Percentiles rank a stretch among this genome's conserved stretches.
phyloP scores from a whole-genome alignment of 2,888 invertebrate genomes.

The Acanthacorydalis orientalis region DNA sequence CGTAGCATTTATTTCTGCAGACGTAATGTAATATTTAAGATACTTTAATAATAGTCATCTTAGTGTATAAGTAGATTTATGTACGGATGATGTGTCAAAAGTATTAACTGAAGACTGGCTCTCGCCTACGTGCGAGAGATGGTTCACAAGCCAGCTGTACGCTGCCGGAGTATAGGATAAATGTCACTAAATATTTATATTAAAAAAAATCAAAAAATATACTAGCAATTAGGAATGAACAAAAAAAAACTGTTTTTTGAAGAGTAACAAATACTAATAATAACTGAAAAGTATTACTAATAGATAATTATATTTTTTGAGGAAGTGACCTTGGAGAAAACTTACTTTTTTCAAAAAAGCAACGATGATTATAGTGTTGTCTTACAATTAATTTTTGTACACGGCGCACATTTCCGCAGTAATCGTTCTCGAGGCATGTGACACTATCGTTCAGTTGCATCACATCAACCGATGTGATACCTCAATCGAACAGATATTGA shows the following conservation, averaged over 20 bases:
- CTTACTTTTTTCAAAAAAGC: slow-evolving; percentile 18
- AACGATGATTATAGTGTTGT: slow-evolving; percentile 14
- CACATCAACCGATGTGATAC: too few species aligned
- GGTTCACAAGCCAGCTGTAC: slow-evolving; percentile 1
- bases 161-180: slow-evolving; percentile 21
- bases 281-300: slow-evolving; percentile 19
- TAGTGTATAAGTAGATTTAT: slow-evolving; percentile 14
- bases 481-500: too few species aligned
- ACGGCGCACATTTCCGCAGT: slow-evolving; percentile 15
- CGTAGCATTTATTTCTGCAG: slow-evolving; percentile 8
- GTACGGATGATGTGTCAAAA: slow-evolving; percentile 28
- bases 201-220: slow-evolving; percentile 15
- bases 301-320: slow-evolving; percentile 28
- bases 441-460: too few species aligned
- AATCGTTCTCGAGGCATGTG: background rate
- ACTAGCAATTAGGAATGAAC: background rate
- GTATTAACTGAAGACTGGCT: slow-evolving; percentile 30
- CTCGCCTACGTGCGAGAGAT: slow-evolving; percentile 18
- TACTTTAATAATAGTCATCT: too few species aligned
- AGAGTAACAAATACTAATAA: slow-evolving; percentile 13
- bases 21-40: slow-evolving; percentile 1
- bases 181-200: slow-evolving; percentile 19
- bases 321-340: slow-evolving; percentile 29
- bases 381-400: slow-evolving; percentile 16
- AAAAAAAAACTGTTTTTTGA: slow-evolving; percentile 13